Percentiles rank a stretch among this genome's conserved stretches.
Conservation (phyloP, 2,888 invertebrate species). For the Kryphioiulus occultus region DNA sequence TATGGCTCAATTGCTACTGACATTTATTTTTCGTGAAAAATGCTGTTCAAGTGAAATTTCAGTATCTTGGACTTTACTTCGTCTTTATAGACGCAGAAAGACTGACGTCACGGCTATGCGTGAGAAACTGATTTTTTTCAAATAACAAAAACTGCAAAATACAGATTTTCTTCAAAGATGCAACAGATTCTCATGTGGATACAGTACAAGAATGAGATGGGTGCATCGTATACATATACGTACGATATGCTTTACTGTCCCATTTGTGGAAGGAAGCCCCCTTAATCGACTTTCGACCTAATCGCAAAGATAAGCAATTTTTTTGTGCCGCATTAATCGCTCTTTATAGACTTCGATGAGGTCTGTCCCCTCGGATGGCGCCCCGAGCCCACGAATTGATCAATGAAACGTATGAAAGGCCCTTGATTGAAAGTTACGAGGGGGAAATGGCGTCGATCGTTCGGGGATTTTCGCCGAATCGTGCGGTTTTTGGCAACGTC, state of each 20-base stretch:
- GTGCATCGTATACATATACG: no score
- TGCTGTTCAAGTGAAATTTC: no score
- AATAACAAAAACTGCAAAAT: no score
- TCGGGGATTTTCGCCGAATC: background rate
- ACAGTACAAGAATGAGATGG: no score
- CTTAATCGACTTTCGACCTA: background rate
- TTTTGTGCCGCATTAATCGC: background rate
- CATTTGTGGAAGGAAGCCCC: background rate
- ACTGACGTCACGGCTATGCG: no score
- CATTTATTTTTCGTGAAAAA: no score
- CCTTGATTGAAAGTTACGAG: conserved; percentile 22
- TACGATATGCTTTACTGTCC: background rate
- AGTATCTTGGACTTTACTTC: no score
- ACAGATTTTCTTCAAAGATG: no score
- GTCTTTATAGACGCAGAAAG: no score
- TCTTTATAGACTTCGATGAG: conserved; percentile 1
- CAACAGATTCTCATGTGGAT: no score
- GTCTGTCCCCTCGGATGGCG: background rate
- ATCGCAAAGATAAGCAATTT: background rate
- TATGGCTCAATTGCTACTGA: no score
- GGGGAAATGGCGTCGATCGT: conserved; percentile 29
- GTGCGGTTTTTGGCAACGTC: background rate
- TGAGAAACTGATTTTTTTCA: no score
- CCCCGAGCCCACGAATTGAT: background rate
- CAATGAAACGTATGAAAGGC: conserved; percentile 2